A percentile compares a stretch with the other conserved stretches of the same genome.
Conservation (phyloP, 2,113 vertebrate genomes). For the Cynocephalus volans region DNA sequence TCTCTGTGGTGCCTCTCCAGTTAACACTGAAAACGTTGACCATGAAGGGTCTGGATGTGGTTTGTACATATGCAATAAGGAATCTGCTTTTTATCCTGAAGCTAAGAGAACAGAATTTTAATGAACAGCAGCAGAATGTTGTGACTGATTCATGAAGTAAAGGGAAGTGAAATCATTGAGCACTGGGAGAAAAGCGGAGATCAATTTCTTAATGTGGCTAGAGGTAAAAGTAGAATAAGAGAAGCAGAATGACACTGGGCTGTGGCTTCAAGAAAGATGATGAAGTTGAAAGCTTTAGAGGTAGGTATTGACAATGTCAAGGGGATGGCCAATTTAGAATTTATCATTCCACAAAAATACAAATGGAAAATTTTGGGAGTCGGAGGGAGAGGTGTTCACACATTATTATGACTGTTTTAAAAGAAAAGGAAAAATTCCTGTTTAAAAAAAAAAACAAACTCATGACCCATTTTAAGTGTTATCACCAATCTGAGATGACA, state of each 20-base stretch:
- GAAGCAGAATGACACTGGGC: background rate
- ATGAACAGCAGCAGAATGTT: background rate
- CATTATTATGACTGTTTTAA: slow-evolving; percentile 78
- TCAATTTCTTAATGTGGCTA: background rate
- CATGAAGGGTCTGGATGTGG: background rate
- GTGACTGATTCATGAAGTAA: background rate
- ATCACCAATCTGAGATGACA: slow-evolving; percentile 76
- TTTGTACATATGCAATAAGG: background rate
- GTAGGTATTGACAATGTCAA: background rate
- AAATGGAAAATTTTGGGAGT: slow-evolving; percentile 66
- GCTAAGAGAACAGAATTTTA: background rate
- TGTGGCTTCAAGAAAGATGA: background rate
- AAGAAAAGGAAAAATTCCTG: slow-evolving; percentile 69
- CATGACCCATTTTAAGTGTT: slow-evolving; percentile 68
- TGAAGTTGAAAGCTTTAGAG: background rate
- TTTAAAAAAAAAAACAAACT: slow-evolving; percentile 51
- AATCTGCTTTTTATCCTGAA: background rate
- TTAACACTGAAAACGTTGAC: background rate
- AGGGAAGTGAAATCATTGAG: background rate
- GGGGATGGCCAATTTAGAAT: background rate
- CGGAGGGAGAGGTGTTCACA: background rate
- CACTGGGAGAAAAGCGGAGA: background rate
- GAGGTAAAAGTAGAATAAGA: background rate
- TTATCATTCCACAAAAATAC: slow-evolving; percentile 53
- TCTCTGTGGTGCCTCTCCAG: background rate